A percentile compares a stretch with the other conserved stretches of the same genome.
Conservation (phyloP, 2,797 vertebrate species). For the Oreortyx pictus region DNA sequence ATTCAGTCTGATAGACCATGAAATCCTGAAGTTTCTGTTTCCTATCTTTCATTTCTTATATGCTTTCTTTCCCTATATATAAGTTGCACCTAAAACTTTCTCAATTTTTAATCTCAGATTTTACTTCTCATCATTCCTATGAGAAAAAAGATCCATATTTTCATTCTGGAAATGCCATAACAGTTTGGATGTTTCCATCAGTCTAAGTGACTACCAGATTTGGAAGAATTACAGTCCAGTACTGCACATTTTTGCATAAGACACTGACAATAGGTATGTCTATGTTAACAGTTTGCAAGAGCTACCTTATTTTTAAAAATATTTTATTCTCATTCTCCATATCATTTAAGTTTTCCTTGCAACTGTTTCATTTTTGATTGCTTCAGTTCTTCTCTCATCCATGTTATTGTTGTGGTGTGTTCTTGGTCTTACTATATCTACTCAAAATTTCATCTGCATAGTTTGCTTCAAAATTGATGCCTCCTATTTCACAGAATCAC, state of each 20-base stretch:
- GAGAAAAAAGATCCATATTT: rapidly evolving
- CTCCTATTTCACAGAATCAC: no score
- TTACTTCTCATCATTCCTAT: background rate
- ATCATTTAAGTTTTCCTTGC: background rate
- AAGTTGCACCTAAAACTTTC: background rate
- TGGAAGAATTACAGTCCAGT: background rate
- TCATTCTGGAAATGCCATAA: background rate
- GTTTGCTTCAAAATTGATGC: no score
- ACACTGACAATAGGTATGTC: rapidly evolving
- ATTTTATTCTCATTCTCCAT: background rate
- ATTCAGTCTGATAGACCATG: background rate
- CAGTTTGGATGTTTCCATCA: background rate
- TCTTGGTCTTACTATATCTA: background rate
- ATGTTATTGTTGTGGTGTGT: background rate
- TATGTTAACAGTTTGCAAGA: background rate
- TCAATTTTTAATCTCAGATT: background rate
- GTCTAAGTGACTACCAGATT: background rate
- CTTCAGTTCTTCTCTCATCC: background rate
- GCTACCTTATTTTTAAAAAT: background rate
- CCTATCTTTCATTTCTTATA: background rate
- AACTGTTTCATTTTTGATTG: background rate
- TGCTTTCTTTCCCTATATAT: background rate
- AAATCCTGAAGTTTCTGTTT: background rate
- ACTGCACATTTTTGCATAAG: background rate
- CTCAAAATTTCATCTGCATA: background rate